Percentiles rank a stretch among this genome's conserved stretches.
These are phyloP conservation scores for Ceriagrion tenellum DNA, from an alignment of 2,888 invertebrate species.

Conservation along the genomic window DNA sequence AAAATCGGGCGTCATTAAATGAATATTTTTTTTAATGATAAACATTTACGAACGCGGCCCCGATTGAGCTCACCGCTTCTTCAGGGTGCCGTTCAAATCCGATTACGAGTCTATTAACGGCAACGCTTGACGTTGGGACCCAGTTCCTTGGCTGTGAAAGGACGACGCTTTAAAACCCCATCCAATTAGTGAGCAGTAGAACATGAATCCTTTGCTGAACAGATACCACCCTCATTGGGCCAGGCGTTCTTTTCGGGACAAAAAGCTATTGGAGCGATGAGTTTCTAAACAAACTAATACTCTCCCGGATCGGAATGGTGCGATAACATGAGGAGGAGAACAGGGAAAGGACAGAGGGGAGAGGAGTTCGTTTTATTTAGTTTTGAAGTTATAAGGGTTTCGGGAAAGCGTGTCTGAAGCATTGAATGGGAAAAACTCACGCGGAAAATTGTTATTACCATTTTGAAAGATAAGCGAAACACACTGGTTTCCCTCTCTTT, in stretches of 20 bases:
- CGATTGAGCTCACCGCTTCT: background rate
- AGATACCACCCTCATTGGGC: background rate
- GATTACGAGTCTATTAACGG: background rate
- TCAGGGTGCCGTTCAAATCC: background rate
- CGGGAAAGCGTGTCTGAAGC: background rate
- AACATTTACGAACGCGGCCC: background rate
- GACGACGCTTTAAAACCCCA: background rate
- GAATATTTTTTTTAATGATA: too few species aligned
- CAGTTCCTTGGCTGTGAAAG: background rate
- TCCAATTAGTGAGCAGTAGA: background rate
- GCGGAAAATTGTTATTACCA: background rate
- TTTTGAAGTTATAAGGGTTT: background rate
- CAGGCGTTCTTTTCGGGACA: background rate
- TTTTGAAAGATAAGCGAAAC: background rate
- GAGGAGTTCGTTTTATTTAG: background rate
- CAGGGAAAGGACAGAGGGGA: background rate
- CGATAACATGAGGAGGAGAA: background rate
- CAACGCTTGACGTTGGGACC: background rate
- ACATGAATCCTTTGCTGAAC: background rate
- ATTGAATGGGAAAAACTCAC: background rate
- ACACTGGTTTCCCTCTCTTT: background rate
- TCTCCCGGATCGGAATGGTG: background rate
- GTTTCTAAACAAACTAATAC: background rate
- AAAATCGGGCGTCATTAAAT: too few species aligned
- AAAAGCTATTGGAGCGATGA: background rate